A percentile compares a stretch with the other conserved stretches of the same genome.
Evolutionary conservation across 2,888 invertebrate genomes (phyloP).

Genomic region (Phrixothrix hirtus): DNA sequence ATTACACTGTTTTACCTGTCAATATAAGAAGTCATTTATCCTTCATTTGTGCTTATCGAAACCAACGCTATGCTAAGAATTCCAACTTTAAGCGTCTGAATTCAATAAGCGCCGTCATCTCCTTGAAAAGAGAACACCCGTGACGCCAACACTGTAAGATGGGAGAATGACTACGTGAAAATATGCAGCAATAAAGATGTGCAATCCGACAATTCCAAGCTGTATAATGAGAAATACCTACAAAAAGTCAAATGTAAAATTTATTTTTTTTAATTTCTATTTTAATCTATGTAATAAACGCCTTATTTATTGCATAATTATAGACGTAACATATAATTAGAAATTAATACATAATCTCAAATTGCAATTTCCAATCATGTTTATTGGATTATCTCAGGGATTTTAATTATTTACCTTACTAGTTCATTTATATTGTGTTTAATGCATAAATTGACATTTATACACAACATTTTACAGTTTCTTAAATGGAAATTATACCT

Average conservation of each 20-base stretch:
- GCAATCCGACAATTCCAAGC: conserved; percentile 6
- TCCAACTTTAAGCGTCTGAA: conserved; percentile 44
- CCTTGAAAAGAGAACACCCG: conserved; percentile 37
- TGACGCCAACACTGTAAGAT: conserved; percentile 33
- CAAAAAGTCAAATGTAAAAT: conserved; percentile 13
- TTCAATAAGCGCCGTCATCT: conserved; percentile 49
- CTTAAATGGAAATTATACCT: no score
- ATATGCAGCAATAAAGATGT: conserved; percentile 41
- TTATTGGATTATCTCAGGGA: no score
- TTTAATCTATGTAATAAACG: no score
- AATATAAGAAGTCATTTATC: conserved; percentile 44
- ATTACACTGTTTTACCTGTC: conserved; percentile 36
- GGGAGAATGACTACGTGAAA: conserved; percentile 42
- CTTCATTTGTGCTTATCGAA: conserved; percentile 42
- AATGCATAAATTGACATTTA: no score
- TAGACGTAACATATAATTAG: no score
- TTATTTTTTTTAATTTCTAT: no score
- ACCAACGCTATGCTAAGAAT: conserved; percentile 44
- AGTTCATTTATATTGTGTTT: no score
- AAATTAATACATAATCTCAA: no score
- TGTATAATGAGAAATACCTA: conserved; percentile 19
- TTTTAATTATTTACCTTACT: no score
- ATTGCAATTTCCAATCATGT: no score
- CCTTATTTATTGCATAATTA: no score
- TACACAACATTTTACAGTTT: no score